Evolutionary conservation across 2,113 vertebrate species (phyloP), one percentile per base, ranked within the genome.

Genomic region (Periophthalmus modestus): DNA sequence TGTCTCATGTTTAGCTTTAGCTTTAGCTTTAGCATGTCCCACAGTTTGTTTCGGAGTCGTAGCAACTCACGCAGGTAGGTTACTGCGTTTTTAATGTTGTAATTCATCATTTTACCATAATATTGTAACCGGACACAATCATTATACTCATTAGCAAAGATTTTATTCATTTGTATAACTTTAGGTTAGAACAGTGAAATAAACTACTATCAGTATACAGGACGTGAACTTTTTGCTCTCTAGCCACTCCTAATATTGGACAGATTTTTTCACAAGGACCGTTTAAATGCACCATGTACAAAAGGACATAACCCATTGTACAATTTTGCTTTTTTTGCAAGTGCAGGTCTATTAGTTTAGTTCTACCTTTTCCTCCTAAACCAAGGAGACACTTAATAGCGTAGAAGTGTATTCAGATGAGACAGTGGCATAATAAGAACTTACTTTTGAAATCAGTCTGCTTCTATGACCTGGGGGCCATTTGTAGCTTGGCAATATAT

Each of bases 21-120:
- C 34, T 39, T 39, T n/a, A 55, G 52, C 19, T 39, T 39, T n/a
- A 55, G 52, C 19, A 13, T 19, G 62, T 13, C 18, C 7, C 62
- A 39, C 34, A 12, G 43, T 34, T 4, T 65, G 62, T 65, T 65
- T 34, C 62, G 62, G 62, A 21, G 9, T 39, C 62, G 2, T 12
- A 9, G 34, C 34, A 65, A 12, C 62, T 65, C 33, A 7, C 62
- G 18, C 62, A 65, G 62, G 62, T 65, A 65, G 19, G 62, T 65
- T 39, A 33, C 62, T 11, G 19, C 34, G 3, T 65, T 65, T 19
- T 39, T 18, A 63, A 34, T 34, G 12, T 19, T 18, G 16, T 62
- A 18, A 61, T 15, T 59, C 13, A 15, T 15, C 5, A 7, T 28
- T 16, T 7, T 33, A 2, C 0, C 23, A 24, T 10, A 23, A 55